Percentiles rank a stretch among this genome's conserved stretches.
phyloP scores from a whole-genome alignment of 2,888 invertebrate species.

The Helleia helle region DNA sequence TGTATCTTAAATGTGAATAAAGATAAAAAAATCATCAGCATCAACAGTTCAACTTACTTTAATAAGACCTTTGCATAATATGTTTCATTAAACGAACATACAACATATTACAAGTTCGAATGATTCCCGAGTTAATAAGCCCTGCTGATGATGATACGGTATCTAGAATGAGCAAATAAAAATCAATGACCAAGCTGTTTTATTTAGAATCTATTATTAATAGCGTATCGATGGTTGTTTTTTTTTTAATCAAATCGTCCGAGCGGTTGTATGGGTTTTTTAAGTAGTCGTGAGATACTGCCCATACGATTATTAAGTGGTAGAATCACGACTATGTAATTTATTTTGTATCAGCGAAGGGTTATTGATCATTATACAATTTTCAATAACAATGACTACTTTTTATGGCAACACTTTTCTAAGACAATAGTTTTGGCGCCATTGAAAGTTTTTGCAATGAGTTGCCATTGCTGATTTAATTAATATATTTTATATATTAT shows the following conservation, averaged over 20 bases:
- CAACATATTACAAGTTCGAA: too few relatives aligned
- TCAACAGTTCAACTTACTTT: too few relatives aligned
- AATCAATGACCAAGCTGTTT: slow-evolving; percentile 12
- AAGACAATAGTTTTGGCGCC: background rate
- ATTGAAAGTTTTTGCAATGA: too few relatives aligned
- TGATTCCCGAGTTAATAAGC: too few relatives aligned
- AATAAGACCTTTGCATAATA: too few relatives aligned
- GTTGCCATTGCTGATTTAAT: too few relatives aligned
- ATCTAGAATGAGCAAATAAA: too few relatives aligned
- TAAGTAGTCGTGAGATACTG: slow-evolving; percentile 70
- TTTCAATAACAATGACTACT: slow-evolving; percentile 32
- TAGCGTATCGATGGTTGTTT: slow-evolving; percentile 11
- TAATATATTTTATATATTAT: too few relatives aligned
- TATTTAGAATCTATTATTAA: slow-evolving; percentile 30
- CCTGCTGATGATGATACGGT: too few relatives aligned
- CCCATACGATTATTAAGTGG: slow-evolving; percentile 63
- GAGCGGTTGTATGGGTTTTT: slow-evolving; percentile 36
- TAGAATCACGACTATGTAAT: slow-evolving; percentile 59
- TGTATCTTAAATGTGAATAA: too few relatives aligned
- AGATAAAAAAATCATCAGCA: too few relatives aligned
- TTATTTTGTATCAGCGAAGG: slow-evolving; percentile 55
- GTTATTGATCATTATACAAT: slow-evolving; percentile 65
- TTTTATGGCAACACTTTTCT: background rate
- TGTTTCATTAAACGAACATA: too few relatives aligned
- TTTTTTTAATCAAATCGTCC: slow-evolving; percentile 10